Evolutionary conservation across 2,797 vertebrate species (phyloP), one percentile per base, ranked within the genome.

Genomic region (Psittacula echo): DNA sequence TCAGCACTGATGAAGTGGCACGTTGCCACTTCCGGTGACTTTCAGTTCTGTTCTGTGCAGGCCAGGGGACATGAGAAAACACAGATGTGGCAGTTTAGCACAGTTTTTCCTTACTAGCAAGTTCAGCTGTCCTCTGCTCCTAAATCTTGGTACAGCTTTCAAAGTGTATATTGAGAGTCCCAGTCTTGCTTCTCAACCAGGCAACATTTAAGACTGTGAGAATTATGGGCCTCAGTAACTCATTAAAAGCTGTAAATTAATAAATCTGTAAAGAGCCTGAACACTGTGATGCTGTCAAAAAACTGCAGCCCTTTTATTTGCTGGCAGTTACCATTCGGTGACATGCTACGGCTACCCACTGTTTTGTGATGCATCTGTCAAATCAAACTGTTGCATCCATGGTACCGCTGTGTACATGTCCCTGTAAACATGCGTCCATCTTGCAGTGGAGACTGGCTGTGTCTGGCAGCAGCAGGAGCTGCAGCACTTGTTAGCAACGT

Each of bases 401-500:
- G 23, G 70, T 26, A 32, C 39, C 24, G 32, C 53, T 74, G 39
- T 39, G 48, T 50, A 50, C 48, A 50, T 27, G 32, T 34, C 24
- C 37, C 53, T 74, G 39, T 39, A 29, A 71, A 54, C 0, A 1
- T 7, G 15, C 53, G 22, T 48, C 53, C 2, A 0, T 39, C 53
- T 58, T 1, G 1, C 30, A 74, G 48, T 8, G n/a, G 26, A 56
- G 16, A 19, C 19, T 82, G 65, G 10, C 22, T 13, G n/a, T 51
- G 37, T 45, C 42, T 56, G 72, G 44, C 54, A n/a, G 62, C 30
- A 65, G 50, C 39, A 53, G 51, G 53, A 67, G 21, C 76, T 77
- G 53, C 54, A 74, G 34, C 51, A 76, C 41, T 27, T 1, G 4
- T 5, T 32, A 41, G 56, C 76, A 85, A 27, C 0, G 1, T 44